Percentiles rank a stretch among this genome's conserved stretches.
Evolutionary conservation across 2,797 vertebrate species (phyloP).

Genomic region (Trachops cirrhosus): DNA sequence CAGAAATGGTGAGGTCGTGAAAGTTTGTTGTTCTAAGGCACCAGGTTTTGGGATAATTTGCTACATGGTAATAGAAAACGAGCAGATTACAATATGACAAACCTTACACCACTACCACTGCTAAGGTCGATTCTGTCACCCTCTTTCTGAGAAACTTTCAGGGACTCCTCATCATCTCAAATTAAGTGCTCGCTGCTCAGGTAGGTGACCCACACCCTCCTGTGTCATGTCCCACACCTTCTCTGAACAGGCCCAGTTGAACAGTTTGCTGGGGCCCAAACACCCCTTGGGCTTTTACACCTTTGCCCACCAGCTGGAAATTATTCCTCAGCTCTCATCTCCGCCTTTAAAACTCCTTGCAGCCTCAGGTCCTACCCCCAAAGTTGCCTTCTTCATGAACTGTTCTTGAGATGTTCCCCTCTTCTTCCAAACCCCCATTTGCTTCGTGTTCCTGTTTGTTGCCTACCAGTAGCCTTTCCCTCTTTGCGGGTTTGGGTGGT

Average conservation of each 20-base stretch:
- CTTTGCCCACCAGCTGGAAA: neutral
- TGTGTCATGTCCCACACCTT: neutral
- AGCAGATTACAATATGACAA: neutral
- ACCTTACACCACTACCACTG: neutral
- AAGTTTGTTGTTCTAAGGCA: neutral
- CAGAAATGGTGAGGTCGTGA: neutral
- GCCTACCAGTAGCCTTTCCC: neutral
- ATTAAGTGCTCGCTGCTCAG: neutral
- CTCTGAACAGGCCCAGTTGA: neutral
- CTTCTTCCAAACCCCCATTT: neutral
- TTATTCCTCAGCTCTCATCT: neutral
- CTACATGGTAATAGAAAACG: neutral
- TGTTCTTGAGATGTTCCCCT: neutral
- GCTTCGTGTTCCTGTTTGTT: neutral
- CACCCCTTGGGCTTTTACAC: neutral
- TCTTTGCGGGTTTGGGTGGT: neutral
- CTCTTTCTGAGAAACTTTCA: neutral
- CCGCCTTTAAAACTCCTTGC: neutral
- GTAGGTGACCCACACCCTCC: neutral
- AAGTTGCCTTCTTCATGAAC: neutral
- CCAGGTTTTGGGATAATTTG: neutral
- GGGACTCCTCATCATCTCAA: neutral
- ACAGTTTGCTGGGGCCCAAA: neutral
- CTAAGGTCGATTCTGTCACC: neutral
- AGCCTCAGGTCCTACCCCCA: neutral